phyloP scores from a whole-genome alignment of 2,888 invertebrate genomes.

The Trachelus iudaicus region DNA sequence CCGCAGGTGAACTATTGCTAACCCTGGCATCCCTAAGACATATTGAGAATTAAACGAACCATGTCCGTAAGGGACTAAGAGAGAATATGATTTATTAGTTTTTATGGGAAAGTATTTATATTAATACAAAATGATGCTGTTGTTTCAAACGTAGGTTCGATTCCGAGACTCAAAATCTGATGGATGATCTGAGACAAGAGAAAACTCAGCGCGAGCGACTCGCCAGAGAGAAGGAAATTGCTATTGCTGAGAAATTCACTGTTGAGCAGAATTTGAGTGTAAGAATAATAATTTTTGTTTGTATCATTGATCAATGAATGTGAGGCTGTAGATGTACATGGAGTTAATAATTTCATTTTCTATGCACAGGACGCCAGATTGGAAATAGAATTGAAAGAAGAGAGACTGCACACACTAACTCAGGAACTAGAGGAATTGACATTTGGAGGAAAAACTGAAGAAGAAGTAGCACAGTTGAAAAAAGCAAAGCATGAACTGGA shows the following conservation, averaged over 20 bases:
- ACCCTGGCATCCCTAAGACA: slow-evolving; percentile 25
- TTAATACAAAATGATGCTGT: background rate
- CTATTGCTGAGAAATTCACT: slow-evolving; percentile 86
- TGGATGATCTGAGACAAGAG: slow-evolving; percentile 87
- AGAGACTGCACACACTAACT: slow-evolving; percentile 81
- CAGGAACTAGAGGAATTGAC: slow-evolving; percentile 89
- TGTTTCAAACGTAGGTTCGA: slow-evolving; percentile 74
- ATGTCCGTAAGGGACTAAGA: background rate
- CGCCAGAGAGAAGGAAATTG: slow-evolving; percentile 85
- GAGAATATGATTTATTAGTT: background rate
- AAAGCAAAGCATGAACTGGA: slow-evolving; percentile 90
- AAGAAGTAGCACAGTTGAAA: slow-evolving; percentile 85
- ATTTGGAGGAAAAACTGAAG: slow-evolving; percentile 82
- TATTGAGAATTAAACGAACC: slow-evolving; percentile 14
- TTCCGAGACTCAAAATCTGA: slow-evolving; percentile 82
- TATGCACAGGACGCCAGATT: slow-evolving; percentile 80
- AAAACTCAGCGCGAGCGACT: slow-evolving; percentile 81
- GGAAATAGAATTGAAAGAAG: slow-evolving; percentile 90
- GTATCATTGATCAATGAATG: background rate
- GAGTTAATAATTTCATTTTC: background rate
- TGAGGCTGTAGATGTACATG: background rate
- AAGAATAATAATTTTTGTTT: slow-evolving; percentile 55
- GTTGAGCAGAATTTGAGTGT: slow-evolving; percentile 88
- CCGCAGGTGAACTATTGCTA: slow-evolving; percentile 31
- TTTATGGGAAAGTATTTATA: background rate